Conservation (phyloP, 2,113 vertebrate genomes). For the Polyodon spathula region DNA sequence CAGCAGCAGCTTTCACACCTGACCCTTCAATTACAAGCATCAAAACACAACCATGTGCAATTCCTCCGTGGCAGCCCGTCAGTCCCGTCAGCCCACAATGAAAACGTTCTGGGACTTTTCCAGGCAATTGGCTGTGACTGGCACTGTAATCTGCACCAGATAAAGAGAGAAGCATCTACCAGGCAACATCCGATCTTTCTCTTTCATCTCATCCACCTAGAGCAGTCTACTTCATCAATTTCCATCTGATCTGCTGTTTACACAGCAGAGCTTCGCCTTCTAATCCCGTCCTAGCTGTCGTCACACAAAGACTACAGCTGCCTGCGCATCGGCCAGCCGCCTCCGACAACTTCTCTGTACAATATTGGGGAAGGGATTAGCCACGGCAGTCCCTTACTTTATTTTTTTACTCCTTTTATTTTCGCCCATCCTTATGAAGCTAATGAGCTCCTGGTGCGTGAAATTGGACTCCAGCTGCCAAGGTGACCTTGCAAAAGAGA, state of each 20-base stretch:
- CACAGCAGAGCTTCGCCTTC: background rate
- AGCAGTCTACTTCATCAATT: background rate
- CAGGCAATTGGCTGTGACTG: background rate
- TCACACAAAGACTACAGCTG: background rate
- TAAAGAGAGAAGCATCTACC: background rate
- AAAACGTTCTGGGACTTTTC: background rate
- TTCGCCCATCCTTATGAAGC: background rate
- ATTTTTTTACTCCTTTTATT: background rate
- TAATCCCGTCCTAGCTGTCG: background rate
- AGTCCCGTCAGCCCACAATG: background rate
- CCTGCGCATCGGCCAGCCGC: background rate
- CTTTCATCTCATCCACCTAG: background rate
- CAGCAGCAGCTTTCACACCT: background rate
- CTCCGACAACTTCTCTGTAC: background rate
- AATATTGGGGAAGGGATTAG: background rate
- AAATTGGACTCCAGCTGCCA: slow-evolving; percentile 21
- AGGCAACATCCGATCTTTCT: background rate
- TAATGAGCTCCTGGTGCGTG: background rate
- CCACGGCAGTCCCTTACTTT: background rate
- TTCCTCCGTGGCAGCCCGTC: background rate
- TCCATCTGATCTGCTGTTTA: background rate
- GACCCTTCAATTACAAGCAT: background rate
- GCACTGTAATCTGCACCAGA: background rate
- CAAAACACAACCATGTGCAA: background rate
- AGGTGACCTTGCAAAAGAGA: slow-evolving; percentile 13